Evolutionary conservation across 2,888 invertebrate genomes (phyloP).

Genomic region (Ichneumoninae sp.): DNA sequence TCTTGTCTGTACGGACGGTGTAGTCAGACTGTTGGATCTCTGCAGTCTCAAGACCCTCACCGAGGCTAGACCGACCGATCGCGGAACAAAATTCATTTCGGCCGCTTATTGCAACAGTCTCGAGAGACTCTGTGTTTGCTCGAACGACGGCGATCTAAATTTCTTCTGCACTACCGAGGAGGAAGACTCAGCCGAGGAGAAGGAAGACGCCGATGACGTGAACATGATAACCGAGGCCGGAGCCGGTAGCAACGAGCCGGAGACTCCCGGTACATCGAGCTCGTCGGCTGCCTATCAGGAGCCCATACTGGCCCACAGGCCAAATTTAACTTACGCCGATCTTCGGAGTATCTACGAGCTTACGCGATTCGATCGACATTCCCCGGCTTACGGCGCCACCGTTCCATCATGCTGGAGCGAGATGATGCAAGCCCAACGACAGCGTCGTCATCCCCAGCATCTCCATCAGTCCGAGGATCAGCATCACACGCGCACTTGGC

Average conservation of each 20-base stretch:
- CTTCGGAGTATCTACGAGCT: constrained; percentile 90
- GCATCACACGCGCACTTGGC: constrained; percentile 94
- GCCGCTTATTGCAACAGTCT: constrained; percentile 95
- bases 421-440: constrained; percentile 95
- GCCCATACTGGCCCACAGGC: constrained; percentile 86
- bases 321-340: constrained; percentile 86
- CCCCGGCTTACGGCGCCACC: constrained; percentile 92
- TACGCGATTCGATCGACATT: constrained; percentile 90
- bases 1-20: constrained; percentile 91
- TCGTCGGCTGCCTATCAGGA: constrained; percentile 78
- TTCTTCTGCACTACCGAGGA: constrained; percentile 93
- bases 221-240: constrained; percentile 78
- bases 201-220: constrained; percentile 88
- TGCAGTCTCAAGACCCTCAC: constrained; percentile 89
- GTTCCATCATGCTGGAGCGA: constrained; percentile 98
- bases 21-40: constrained; percentile 90
- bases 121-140: constrained; percentile 94
- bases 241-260: constrained; percentile 71
- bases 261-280: constrained; percentile 81
- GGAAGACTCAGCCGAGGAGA: constrained; percentile 90
- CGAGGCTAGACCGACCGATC: constrained; percentile 87
- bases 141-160: constrained; percentile 91
- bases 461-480: constrained; percentile 88
- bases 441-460: constrained; percentile 94
- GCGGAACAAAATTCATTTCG: constrained; percentile 90